Evolutionary conservation across 2,113 vertebrate genomes (phyloP).

Genomic region (Corythornis madagascariensis): DNA sequence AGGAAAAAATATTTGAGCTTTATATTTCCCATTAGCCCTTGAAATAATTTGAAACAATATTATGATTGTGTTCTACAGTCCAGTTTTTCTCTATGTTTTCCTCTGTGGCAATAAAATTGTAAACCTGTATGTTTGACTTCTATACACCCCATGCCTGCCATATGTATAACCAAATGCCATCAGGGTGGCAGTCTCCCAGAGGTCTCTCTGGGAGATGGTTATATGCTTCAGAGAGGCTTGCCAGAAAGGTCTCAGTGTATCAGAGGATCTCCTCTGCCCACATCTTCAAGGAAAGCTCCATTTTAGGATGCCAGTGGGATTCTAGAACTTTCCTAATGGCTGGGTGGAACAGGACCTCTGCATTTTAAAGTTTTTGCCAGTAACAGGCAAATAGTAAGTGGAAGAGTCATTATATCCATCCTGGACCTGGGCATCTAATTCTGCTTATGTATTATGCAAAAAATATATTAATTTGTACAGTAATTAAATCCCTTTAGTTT

Average conservation of each 20-base stretch:
- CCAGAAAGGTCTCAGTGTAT: not conserved
- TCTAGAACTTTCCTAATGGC: fast-evolving
- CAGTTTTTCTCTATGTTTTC: not conserved
- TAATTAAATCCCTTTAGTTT: not conserved
- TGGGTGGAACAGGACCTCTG: not conserved
- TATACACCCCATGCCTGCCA: not conserved
- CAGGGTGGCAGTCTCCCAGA: not conserved
- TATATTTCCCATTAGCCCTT: not conserved
- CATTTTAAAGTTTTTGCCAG: not conserved
- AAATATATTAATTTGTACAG: not conserved
- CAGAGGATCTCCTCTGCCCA: fast-evolving
- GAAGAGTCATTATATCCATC: not conserved
- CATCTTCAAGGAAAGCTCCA: not conserved
- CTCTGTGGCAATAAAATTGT: not conserved
- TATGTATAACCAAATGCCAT: fast-evolving
- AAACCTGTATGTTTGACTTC: fast-evolving
- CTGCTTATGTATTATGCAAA: not conserved
- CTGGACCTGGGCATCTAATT: not conserved
- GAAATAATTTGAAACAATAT: not conserved
- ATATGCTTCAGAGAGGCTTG: not conserved
- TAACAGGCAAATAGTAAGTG: not conserved
- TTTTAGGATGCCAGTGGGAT: not conserved
- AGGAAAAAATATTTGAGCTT: not conserved
- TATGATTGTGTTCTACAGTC: not conserved
- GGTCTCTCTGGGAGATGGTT: not conserved